Evolutionary conservation across 2,888 invertebrate species (phyloP).

Genomic region (Perizoma flavofasciatum): DNA sequence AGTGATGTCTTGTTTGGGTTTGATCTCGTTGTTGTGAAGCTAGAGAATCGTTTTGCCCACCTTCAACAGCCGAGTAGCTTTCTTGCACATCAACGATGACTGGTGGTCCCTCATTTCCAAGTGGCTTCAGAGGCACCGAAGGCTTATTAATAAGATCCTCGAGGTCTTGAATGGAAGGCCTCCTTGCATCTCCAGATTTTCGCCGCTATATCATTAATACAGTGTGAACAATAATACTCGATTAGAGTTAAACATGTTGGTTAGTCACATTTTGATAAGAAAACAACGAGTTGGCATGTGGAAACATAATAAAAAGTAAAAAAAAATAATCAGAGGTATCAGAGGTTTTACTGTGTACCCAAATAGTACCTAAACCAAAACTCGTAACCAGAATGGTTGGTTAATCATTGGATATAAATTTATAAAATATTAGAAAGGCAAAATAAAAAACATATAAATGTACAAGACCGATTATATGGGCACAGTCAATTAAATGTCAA

Average conservation of each 20-base stretch:
- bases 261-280: slow-evolving; percentile 62
- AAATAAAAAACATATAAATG: slow-evolving; percentile 6
- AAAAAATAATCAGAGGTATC: neutral
- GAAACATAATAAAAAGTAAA: neutral
- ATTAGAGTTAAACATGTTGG: slow-evolving; percentile 26
- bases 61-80: slow-evolving; percentile 98
- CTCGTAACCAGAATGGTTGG: slow-evolving; percentile 3
- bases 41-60: slow-evolving; percentile 69
- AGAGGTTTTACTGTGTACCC: neutral
- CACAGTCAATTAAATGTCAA: slow-evolving; percentile 27
- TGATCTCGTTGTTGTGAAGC: slow-evolving; percentile 3
- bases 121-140: slow-evolving; percentile 92
- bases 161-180: slow-evolving; percentile 95
- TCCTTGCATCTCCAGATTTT: slow-evolving; percentile 94
- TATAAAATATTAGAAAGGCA: neutral
- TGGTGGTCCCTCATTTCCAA: slow-evolving; percentile 93
- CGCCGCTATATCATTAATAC: slow-evolving; percentile 84
- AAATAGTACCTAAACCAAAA: neutral
- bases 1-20: neutral
- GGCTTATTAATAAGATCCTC: slow-evolving; percentile 96
- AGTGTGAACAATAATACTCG: slow-evolving; percentile 40
- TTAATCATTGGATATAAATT: neutral
- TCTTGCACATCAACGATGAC: slow-evolving; percentile 96
- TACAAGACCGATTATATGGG: neutral
- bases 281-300: slow-evolving; percentile 18